Base-by-base conservation (phyloP, 2,888 invertebrate species). In the Leucophenga montana region DNA sequence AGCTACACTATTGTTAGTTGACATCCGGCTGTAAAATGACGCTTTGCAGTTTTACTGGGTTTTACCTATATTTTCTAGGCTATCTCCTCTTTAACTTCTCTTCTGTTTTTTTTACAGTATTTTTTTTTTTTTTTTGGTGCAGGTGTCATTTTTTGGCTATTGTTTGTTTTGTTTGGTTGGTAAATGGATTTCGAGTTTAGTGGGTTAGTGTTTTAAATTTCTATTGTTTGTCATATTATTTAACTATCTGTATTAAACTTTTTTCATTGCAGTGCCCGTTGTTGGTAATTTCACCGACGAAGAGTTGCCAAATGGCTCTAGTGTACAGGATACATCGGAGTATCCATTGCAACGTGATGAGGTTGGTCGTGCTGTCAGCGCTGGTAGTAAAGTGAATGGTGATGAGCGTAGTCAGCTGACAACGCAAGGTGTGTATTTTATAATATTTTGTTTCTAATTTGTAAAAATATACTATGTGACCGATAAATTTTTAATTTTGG, bases 311-410 rank as follows among this genome's bases (percentile, higher is more conserved):
- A 86, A 86, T 73, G 80, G 83, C 71, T 85, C 83, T 75, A 75
- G 86, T 81, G 80, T 88, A 76, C 90, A 89, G 75, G 90, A 90
- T 76, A 90, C 89, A 77, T 90, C 90, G 76, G 93, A 93, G 87
- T 92, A 92, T 89, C 92, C 93, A 72, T 88, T 93, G 79, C 93
- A 93, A 87, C 90, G 92, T 77, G 93, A 93, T 88, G 93, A 92
- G 88, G 92, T 93, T 73, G 92, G 93, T 85, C 78, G 86, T 5
- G 74, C 79, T 6, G 73, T 82, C 70, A 82, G 82, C 70, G 82
- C 77, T 56, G 81, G 78, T 67, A 90, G 89, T 79, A 91, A 90
- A 87, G 46, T 20, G 46, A 39, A 39, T 39, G 62, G 46, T 22
- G 91, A 90, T 75, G 91, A 92, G 79, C 88, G 89, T 73, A 90